Base-by-base conservation (phyloP, 2,113 vertebrate species). In the Aegotheles bennettii region DNA sequence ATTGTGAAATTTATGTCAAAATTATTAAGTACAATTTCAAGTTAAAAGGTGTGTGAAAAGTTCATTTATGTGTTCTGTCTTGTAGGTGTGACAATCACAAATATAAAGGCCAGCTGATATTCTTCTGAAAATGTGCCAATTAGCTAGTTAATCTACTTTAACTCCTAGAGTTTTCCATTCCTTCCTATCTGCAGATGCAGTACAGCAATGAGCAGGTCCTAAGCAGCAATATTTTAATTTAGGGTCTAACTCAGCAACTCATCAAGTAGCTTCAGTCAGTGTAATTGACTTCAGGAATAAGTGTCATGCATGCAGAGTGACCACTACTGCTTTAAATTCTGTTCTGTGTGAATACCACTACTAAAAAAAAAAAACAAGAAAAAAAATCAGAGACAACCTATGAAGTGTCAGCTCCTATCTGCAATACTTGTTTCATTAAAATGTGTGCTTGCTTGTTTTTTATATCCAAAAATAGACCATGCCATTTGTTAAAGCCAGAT, bases 401-500 rank as follows among this genome's bases (percentile, higher is more conserved):
- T 84, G 47, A 87, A 78, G 35, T 21, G 47, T 33, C 68, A 84
- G 76, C 43, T 89, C 28, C 87, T 83, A 26, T 45, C 26, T 84
- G n/a, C 38, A 89, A 7, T 61, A 65, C 84, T 76, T 75, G 9
- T 87, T 88, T 60, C 36, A 19, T 83, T 89, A 82, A 80, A 78
- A 81, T n/a, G 25, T 15, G 29, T 48, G n/a, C 75, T 89, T 71
- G 60, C 35, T 61, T 82, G n/a, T 92, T 95, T 38, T 95, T 24
- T 25, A 17, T 40, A 63, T 33, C 7, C 33, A 64, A 84, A 87
- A 92, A 56, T 7, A 74, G 29, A 76, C 54, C n/a, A 28, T 1
- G 1, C 56, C 64, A 48, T 91, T 97, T 91, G 43, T 84, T 85
- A 68, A 92, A 82, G 87, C 31, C 85, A 94, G 69, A 95, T 87